Conservation (phyloP, 1,140 invertebrate genomes). For the Hyles euphorbiae region DNA sequence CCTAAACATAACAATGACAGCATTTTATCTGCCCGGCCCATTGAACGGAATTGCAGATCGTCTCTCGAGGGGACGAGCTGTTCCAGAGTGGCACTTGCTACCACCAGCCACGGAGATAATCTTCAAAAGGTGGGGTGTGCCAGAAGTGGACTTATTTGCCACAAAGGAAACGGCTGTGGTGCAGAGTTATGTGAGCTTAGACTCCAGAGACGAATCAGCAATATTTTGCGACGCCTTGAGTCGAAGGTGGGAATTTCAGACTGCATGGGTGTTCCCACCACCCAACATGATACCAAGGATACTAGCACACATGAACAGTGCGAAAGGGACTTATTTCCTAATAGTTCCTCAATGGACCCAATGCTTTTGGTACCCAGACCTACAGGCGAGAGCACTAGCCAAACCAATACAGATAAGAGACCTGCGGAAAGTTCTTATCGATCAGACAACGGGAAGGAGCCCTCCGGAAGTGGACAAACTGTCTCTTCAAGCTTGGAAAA, state of each 20-base stretch:
- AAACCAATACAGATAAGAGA: slow-evolving; percentile 14
- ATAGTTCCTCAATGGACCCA: slow-evolving; percentile 21
- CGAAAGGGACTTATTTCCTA: slow-evolving; percentile 19
- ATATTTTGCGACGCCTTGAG: neutral
- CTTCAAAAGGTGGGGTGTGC: slow-evolving; percentile 25
- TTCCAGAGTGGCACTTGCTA: slow-evolving; percentile 38
- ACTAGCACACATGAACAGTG: slow-evolving; percentile 20
- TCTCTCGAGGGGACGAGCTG: slow-evolving; percentile 21
- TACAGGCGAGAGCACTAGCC: slow-evolving; percentile 17
- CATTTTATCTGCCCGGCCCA: slow-evolving; percentile 23
- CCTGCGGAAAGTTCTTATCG: slow-evolving; percentile 16
- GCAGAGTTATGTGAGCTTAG: slow-evolving; percentile 1
- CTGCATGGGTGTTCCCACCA: slow-evolving; percentile 15
- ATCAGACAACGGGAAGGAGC: slow-evolving; percentile 14
- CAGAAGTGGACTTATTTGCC: slow-evolving; percentile 38
- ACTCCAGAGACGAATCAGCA: neutral
- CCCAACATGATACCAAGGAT: slow-evolving; percentile 17
- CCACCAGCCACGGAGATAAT: slow-evolving; percentile 20
- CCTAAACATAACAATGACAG: slow-evolving; percentile 24
- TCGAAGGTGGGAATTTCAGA: slow-evolving; percentile 9
- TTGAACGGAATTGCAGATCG: slow-evolving; percentile 22
- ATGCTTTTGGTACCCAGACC: slow-evolving; percentile 22
- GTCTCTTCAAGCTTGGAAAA: slow-evolving; percentile 23
- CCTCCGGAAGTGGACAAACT: slow-evolving; percentile 22
- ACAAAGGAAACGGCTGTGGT: slow-evolving; percentile 8